Base-by-base conservation (phyloP, 1,140 invertebrate species). In the Euwallacea similis region DNA sequence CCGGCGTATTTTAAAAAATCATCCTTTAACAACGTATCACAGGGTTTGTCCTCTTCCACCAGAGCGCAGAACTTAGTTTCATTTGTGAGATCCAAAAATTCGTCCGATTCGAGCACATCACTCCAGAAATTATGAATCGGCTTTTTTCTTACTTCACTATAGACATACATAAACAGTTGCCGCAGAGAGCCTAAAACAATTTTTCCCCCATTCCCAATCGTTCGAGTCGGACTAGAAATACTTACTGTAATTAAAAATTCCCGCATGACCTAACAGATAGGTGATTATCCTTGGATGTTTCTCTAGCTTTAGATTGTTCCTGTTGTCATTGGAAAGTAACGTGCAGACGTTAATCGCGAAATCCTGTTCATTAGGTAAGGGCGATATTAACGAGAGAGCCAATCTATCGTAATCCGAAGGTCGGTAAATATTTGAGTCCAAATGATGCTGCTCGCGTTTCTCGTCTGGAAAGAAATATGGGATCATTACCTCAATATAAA, bases 311-410 rank as follows among this genome's bases (percentile, higher is more conserved):
- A 99, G 82, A 6, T 91, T 89, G 78, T 96, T 93, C 63, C 93
- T 92, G 44, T 94, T 93, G 80, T 98, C 96, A 76, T 96, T 97
- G 16, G 95, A 96, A 71, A 99, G 84, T 59, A 99, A 84, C 0
- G 95, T 97, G 81, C 96, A 98, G 0, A 98, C 93, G 82, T 99
- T 98, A 64, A 99, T 91, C 3, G 96, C 96, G 84, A 99, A 97
- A 81, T 99, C 97, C 80, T 99, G 95, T 84, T 99, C 98, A 82
- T 99, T 99, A 11, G 97, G 97, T 75, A 99, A 85, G 0, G 97
- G 97, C 44, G 94, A 96, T 15, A 97, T 82, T 7, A 99, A 84
- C 0, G 97, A 97, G 42, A 97, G 85, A 16, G 93, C 88, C 10
- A 99, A 84, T 75, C 93, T 91, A 75, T 95, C 92, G 78, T 97